Conservation (phyloP, 2,797 vertebrate species). For the Hyperoplus lanceolatus region DNA sequence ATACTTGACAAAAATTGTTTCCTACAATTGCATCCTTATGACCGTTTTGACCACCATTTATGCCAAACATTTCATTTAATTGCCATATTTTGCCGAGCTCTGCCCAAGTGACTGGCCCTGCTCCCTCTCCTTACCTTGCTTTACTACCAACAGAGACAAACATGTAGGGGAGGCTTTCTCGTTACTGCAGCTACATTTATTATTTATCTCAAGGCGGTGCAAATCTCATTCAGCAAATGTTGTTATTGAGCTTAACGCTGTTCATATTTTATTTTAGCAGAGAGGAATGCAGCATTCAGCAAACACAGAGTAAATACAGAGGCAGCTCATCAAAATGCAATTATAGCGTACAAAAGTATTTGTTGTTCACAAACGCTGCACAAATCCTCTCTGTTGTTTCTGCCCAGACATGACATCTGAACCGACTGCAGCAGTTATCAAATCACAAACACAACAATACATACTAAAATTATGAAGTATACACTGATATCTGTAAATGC, state of each 20-base stretch:
- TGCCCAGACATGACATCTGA: conserved; percentile 29
- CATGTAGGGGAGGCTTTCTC: conserved; percentile 54
- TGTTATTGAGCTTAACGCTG: conserved; percentile 69
- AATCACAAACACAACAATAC: conserved; percentile 8
- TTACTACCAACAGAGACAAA: conserved; percentile 44
- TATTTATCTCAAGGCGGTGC: conserved; percentile 73
- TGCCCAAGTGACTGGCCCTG: conserved; percentile 14
- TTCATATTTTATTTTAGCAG: conserved; percentile 65
- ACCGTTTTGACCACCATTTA: conserved; percentile 32
- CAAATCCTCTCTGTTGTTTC: conserved; percentile 23
- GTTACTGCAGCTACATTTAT: conserved; percentile 71
- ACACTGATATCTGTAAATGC: not conserved
- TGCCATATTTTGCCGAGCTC: conserved; percentile 34
- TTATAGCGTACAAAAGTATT: conserved; percentile 43
- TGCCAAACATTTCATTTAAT: conserved; percentile 40
- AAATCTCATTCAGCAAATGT: conserved; percentile 75
- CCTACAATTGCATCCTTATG: conserved; percentile 12
- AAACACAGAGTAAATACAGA: conserved; percentile 44
- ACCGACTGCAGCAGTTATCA: conserved; percentile 20
- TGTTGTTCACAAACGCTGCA: conserved; percentile 30
- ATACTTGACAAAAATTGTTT: conserved; percentile 2
- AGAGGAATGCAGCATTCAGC: conserved; percentile 46
- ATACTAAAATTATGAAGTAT: conserved; percentile 11
- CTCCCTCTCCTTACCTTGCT: conserved; percentile 32
- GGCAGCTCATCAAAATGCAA: conserved; percentile 48